Base-by-base conservation (phyloP, 2,888 invertebrate species). In the Ganaspis brasiliensis region DNA sequence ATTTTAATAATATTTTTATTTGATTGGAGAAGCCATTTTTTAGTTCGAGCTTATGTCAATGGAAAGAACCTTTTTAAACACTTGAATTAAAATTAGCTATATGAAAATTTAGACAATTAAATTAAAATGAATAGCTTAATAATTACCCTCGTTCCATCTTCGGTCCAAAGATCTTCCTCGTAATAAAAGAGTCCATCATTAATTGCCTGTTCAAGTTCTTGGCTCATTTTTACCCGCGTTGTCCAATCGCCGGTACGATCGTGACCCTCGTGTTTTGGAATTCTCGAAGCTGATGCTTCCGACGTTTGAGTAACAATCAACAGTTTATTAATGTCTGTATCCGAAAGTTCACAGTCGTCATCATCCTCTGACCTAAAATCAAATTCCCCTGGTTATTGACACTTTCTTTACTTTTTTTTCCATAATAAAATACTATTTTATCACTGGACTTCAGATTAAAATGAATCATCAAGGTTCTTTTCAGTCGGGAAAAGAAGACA, bases 141-240 rank as follows among this genome's bases (percentile, higher is more conserved):
- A 31, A 89, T 88, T 89, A 93, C 93, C 89, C 92, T 85, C 82
- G 88, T 90, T 80, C 95, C 94, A 55, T 93, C 91, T 74, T 94
- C 94, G 16, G 93, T 95, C 97, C 97, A 97, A 74, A 99, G 92
- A 89, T 98, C 98, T 89, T 98, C 98, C 92, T 99, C 99, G 86
- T 99, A 99, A 87, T 97, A 97, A 89, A 95, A 95, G 21, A 99
- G 94, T n/a, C 99, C 99, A 91, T 99, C 98, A 85, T 98, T 98
- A 85, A 99, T 99, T 57, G 97, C 96, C 92, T 98, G 96, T 85
- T 97, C 98, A 85, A 99, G 93, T 89, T 99, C 98, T 92, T 98
- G 97, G 9, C 97, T 96, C 92, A 99, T 98, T 94, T 98, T 98
- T 55, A 97, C 97, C 81, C 99, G 93, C 0, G 97, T 96, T 79